phyloP scores from a whole-genome alignment of 2,113 vertebrate genomes.

The Leptobrachium ailaonicum region DNA sequence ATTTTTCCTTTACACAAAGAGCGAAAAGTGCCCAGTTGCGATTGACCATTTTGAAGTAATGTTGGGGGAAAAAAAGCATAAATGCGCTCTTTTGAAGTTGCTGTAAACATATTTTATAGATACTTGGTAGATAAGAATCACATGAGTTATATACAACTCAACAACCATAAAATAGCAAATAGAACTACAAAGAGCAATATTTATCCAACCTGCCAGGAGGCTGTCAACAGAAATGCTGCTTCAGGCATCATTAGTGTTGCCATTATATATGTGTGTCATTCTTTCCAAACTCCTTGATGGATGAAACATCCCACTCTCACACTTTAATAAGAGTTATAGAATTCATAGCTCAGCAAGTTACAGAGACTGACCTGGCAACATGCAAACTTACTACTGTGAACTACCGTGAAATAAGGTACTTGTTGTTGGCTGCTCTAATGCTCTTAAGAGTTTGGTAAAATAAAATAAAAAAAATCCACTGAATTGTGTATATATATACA shows the following conservation, averaged over 20 bases:
- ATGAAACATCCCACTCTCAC: constrained; percentile 6
- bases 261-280: constrained; percentile 30
- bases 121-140: constrained; percentile 12
- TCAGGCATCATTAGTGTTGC: constrained; percentile 30
- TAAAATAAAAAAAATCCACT: too few species aligned
- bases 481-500: too few species aligned
- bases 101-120: constrained; percentile 26
- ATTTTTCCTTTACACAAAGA: constrained; percentile 29
- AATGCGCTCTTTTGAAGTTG: constrained; percentile 3
- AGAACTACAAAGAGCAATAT: constrained; percentile 31
- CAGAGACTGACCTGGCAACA: neutral
- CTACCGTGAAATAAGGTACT: too few species aligned
- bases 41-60: neutral
- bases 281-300: constrained; percentile 31
- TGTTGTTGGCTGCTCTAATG: too few species aligned
- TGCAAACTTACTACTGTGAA: neutral
- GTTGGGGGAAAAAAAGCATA: neutral
- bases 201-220: constrained; percentile 15
- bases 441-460: too few species aligned
- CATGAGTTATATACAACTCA: constrained; percentile 28
- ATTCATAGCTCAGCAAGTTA: constrained; percentile 13
- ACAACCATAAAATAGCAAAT: constrained; percentile 21
- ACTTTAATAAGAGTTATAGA: neutral
- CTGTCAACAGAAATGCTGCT: constrained; percentile 22
- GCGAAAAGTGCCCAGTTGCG: constrained; percentile 1